phyloP scores from a whole-genome alignment of 2,888 invertebrate species.

The Aphrophora alni region DNA sequence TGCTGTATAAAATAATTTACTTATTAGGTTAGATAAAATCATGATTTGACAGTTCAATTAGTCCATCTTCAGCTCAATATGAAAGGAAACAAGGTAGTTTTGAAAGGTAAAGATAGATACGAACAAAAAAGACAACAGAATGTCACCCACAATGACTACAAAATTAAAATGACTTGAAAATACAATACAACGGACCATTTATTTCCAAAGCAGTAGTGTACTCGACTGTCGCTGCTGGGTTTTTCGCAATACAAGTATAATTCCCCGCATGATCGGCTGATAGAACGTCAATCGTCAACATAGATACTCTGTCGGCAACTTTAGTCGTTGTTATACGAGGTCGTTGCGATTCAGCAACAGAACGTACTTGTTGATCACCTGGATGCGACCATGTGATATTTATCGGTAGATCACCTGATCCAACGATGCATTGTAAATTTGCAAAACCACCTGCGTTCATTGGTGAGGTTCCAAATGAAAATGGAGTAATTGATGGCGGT shows the following conservation, averaged over 20 bases:
- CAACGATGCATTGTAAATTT: constrained; percentile 60
- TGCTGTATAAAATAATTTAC: too few species aligned
- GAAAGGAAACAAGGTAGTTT: too few species aligned
- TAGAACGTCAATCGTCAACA: constrained; percentile 52
- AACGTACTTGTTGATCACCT: constrained; percentile 47
- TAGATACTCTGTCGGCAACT: constrained; percentile 4
- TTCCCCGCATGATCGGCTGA: constrained; percentile 55
- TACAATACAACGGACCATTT: constrained; percentile 39
- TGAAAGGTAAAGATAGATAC: too few species aligned
- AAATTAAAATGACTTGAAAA: too few species aligned
- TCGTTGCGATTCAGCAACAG: background rate
- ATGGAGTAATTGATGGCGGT: constrained; percentile 41
- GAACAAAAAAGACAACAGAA: too few species aligned
- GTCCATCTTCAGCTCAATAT: too few species aligned
- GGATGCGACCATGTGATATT: constrained; percentile 71
- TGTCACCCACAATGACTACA: too few species aligned
- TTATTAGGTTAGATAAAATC: too few species aligned
- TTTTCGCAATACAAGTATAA: constrained; percentile 57
- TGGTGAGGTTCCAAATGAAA: constrained; percentile 45
- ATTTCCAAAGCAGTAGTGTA: constrained; percentile 42
- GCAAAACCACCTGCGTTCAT: constrained; percentile 53
- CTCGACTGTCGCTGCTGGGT: constrained; percentile 50
- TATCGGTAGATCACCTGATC: constrained; percentile 66
- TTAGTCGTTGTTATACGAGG: background rate
- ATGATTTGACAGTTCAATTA: too few species aligned